Evolutionary conservation across 2,888 invertebrate genomes (phyloP).

Genomic region (Salpingus planirostris): DNA sequence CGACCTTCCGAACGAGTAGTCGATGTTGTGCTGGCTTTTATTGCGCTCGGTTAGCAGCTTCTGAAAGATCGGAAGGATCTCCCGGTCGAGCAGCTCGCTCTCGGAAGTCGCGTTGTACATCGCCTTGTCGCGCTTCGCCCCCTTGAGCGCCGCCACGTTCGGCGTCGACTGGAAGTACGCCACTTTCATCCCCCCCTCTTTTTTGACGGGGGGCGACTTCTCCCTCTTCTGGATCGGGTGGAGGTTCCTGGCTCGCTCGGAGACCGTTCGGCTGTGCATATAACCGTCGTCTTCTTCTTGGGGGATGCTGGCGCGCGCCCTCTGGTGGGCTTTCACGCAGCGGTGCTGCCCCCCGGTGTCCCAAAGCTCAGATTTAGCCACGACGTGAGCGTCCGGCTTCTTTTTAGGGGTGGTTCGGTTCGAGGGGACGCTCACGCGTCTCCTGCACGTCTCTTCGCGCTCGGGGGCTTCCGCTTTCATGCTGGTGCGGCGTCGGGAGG

Average conservation of each 20-base stretch:
- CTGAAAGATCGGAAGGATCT: conserved; percentile 85
- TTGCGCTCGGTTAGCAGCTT: conserved; percentile 81
- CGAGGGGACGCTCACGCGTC: conserved; percentile 32
- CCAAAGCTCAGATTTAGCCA: conserved; percentile 42
- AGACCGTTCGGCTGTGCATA: conserved; percentile 35
- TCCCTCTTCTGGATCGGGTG: conserved; percentile 32
- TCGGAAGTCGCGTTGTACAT: conserved; percentile 71
- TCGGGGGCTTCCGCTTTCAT: conserved; percentile 25
- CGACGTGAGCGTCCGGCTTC: conserved; percentile 39
- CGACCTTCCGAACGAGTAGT: conserved; percentile 70
- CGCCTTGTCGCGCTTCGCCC: conserved; percentile 32
- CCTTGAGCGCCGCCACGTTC: conserved; percentile 46
- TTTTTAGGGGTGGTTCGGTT: conserved; percentile 41
- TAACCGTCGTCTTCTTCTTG: conserved; percentile 34
- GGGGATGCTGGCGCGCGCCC: conserved; percentile 31
- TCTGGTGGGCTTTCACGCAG: conserved; percentile 36
- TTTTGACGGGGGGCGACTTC: conserved; percentile 28
- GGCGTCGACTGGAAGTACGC: conserved; percentile 55
- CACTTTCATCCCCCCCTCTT: conserved; percentile 32
- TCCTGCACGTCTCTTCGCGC: conserved; percentile 23
- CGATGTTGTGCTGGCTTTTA: conserved; percentile 54
- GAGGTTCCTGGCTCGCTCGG: conserved; percentile 32
- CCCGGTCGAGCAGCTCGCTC: conserved; percentile 71
- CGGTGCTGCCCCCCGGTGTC: conserved; percentile 40
- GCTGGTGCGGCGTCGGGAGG: conserved; percentile 26